Evolutionary conservation across 2,797 vertebrate genomes (phyloP).

Genomic region (Neolamprologus multifasciatus): DNA sequence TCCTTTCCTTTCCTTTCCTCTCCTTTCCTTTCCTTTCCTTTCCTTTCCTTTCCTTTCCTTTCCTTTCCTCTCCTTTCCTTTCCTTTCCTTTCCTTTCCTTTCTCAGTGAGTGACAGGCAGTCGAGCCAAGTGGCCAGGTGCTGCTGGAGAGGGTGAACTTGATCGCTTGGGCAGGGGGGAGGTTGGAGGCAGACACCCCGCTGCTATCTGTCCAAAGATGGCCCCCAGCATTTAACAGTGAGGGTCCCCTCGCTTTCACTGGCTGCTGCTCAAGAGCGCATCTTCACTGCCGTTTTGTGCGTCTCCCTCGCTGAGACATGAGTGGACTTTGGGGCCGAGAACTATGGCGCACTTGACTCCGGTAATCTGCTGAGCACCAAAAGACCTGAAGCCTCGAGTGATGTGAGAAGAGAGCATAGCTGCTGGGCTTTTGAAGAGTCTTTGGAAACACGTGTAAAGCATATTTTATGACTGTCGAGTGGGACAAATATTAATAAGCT

Average conservation of each 20-base stretch:
- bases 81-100: background rate
- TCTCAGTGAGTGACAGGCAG: constrained; percentile 16
- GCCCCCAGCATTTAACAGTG: constrained; percentile 39
- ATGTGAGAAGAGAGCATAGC: background rate
- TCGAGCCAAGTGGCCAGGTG: constrained; percentile 48
- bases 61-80: fast-evolving
- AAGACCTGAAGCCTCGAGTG: constrained; percentile 8
- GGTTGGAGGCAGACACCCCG: constrained; percentile 28
- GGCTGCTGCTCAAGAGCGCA: constrained; percentile 56
- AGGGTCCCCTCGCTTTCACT: constrained; percentile 44
- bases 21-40: fast-evolving
- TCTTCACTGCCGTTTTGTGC: constrained; percentile 64
- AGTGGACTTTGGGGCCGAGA: constrained; percentile 36
- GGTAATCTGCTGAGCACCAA: constrained; percentile 55
- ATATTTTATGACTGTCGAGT: background rate
- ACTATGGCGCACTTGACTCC: constrained; percentile 63
- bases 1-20: fast-evolving
- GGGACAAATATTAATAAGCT: background rate
- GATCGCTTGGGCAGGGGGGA: constrained; percentile 19
- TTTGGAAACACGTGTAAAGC: background rate
- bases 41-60: fast-evolving
- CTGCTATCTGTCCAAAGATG: constrained; percentile 44
- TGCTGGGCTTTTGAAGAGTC: background rate
- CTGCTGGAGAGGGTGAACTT: constrained; percentile 46
- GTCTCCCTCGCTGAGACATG: constrained; percentile 35